Evolutionary conservation across 2,888 invertebrate species (phyloP), one percentile per base, ranked within the genome.

Genomic region (Agonopterix alstromeriana): DNA sequence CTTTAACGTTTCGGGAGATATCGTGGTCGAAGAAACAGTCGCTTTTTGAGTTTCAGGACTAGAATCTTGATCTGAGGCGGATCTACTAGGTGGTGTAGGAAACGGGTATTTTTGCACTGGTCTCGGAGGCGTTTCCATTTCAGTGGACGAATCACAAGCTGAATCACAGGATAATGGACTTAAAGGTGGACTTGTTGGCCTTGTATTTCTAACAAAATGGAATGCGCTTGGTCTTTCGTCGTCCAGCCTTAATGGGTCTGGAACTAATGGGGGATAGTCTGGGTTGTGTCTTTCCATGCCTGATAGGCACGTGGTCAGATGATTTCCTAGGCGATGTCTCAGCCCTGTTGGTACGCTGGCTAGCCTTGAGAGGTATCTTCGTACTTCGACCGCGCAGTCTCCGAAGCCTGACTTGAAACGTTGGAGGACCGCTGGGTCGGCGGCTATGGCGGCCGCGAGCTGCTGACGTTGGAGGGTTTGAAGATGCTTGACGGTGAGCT

Each of bases 401-500:
- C 93, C 93, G 85, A 96, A 97, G 57, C 97, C 97, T 17, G 95
- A 91, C 55, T 94, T 93, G 87, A 96, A 97, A 70, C 96, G 94
- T 70, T 94, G 94, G 43, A 96, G 87, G 1, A 97, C 94, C 10
- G 93, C 92, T 0, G 97, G 96, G 76, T 97, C 96, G 8, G 94
- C 92, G 0, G 95, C 93, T 57, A 95, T 94, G 17, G 96, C 94
- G 57, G 94, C 92, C 8, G 94, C 94, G 43, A 94, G 82, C 76
- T 97, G 97, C 73, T 97, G 96, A 9, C 96, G 91, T 71, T 98
- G 97, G 10, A 98, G 87, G 53, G 94, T 94, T 74, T 97, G 96
- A 46, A 98, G 89, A 75, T 98, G 97, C 73, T 96, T 95, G 44
- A 98, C 98, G 0, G 98, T 97, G 91, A 98, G 94, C 82, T 98